Evolutionary conservation across 2,888 invertebrate species (phyloP), one percentile per base, ranked within the genome.

Genomic region (Nineta flava): DNA sequence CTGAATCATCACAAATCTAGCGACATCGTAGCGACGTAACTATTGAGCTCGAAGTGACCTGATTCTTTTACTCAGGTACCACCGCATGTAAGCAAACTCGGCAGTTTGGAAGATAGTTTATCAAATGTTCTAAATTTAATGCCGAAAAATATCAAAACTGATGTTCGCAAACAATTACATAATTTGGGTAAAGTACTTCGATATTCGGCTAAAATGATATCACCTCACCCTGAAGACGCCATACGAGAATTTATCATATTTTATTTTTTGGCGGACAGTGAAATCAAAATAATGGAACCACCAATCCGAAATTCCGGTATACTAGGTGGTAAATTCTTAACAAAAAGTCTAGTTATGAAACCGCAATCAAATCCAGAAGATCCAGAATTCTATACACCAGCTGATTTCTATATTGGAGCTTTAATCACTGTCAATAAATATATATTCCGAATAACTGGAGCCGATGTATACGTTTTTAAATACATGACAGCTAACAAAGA

Each of bases 361-460:
- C 85, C 86, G 0, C 77, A 76, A 1, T 75, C 77, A 0, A 74
- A 77, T 55, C 77, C 76, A 2, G 77, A 83, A 58, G 75, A 82
- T 59, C 86, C 87, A 0, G 73, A 75, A 3, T 87, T 82, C 62
- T 90, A 81, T 59, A 81, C 82, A 0, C 85, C 88, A 1, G 77
- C 77, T 32, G 86, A 84, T 67, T 84, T 92, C 61, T 81, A 73
- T 61, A 81, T 91, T 53, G 90, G 88, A 7, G 81, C 80, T 0
- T 70, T 74, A 51, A 71, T 91, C 41, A 78, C 77, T 2, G 75
- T 87, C 2, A 84, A 81, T 64, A 76, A 77, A 55, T 84, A 85
- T 63, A 75, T 83, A 40, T 91, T 92, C 64, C 69, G 76, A 55
- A 81, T 92, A 55, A 78, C 74, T 32, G 84, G 83, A 1, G 83